Percentiles rank a stretch among this genome's conserved stretches.
Conservation (phyloP, 2,113 vertebrate species). For the Catharus minimus region DNA sequence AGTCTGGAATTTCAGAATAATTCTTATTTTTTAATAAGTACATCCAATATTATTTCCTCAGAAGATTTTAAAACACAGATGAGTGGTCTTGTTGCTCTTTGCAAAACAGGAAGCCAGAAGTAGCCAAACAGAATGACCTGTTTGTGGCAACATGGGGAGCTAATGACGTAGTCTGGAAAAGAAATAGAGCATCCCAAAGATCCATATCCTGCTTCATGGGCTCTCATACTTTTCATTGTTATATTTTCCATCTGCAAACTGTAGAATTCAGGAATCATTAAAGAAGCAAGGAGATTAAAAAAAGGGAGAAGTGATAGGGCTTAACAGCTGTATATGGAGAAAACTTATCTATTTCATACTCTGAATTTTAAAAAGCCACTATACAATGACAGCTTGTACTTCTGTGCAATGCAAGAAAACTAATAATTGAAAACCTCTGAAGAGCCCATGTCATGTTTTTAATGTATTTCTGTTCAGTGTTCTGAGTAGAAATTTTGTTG, state of each 20-base stretch:
- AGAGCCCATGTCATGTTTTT: conserved; percentile 44
- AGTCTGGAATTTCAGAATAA: not conserved
- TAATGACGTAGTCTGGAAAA: conserved; percentile 27
- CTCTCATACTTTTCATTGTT: not conserved
- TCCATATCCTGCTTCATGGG: not conserved
- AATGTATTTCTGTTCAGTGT: conserved; percentile 50
- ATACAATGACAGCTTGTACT: conserved; percentile 40
- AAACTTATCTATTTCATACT: conserved; percentile 13
- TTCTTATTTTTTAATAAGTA: not conserved
- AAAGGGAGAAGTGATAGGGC: not conserved
- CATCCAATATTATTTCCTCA: not conserved
- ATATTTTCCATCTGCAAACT: not conserved
- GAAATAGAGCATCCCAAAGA: conserved; percentile 23
- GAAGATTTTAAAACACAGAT: not conserved
- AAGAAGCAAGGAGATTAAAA: not conserved
- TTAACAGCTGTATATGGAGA: not conserved
- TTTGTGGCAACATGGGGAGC: not conserved
- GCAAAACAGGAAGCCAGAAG: not conserved
- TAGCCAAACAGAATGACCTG: not conserved
- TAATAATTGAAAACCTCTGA: conserved; percentile 60
- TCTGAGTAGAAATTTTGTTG: conserved; percentile 50
- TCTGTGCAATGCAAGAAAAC: conserved; percentile 44
- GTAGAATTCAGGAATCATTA: not conserved
- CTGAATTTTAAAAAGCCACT: conserved; percentile 47
- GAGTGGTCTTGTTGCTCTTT: not conserved